Base-by-base conservation (phyloP, 1,140 invertebrate species). In the Bombyx mandarina region DNA sequence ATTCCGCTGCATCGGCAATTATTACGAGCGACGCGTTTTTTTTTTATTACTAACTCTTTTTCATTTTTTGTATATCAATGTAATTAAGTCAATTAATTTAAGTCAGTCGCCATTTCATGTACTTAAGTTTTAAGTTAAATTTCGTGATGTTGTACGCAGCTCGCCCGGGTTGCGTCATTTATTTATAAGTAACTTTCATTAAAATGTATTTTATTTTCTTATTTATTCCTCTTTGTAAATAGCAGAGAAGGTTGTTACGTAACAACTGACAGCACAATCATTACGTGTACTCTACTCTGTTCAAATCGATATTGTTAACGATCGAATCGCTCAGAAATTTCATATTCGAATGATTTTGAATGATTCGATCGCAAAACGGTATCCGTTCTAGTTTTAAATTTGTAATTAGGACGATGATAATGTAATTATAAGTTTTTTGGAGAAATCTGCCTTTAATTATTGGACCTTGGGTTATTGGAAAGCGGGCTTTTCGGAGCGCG, bases 71-170 rank as follows among this genome's bases (percentile, higher is more conserved):
- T 10, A 52, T 65, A 22, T 63, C 63, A 69, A 69, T 62, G 26
- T 68, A 67, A 70, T 62, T 78, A 75, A 78, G 69, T 79, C 72
- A 81, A 69, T 62, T 73, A 70, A 64, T 52, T 53, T 80, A 81
- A 86, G 82, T 85, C 79, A 85, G 75, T 78, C 79, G 82, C 83
- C 81, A 84, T 82, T 78, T 82, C 75, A 83, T 76, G 62, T 67
- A 74, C 61, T 60, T 73, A 69, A 79, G 26, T 35, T 63, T 52
- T 49, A 47, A 61, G 63, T 66, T 72, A 73, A 71, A 69, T 70
- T 7, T 54, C 45, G n/a, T 45, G 44, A 9, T 9, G 35, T 56
- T 9, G 35, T 56, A 42, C 26, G 12, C 10, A 62, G 53, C 59
- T 54, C 54, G 47, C 56, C 42, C 49, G 57, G 64, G 62, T 75